A percentile compares a stretch with the other conserved stretches of the same genome.
Conservation (phyloP, 2,113 vertebrate species). For the Caloenas nicobarica region DNA sequence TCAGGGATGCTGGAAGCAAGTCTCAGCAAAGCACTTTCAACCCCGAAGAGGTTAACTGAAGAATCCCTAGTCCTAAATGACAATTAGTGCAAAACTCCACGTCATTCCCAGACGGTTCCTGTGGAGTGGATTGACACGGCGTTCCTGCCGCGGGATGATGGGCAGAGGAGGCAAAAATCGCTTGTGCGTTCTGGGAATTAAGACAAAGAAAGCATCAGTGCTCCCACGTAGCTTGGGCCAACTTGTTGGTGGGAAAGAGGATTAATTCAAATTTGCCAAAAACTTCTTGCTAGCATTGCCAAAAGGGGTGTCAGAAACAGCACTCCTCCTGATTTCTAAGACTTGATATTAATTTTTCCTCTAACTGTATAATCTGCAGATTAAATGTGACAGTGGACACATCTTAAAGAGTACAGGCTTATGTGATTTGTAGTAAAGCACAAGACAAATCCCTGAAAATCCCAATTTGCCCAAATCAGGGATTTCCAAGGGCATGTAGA, state of each 20-base stretch:
- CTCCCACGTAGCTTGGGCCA: neutral
- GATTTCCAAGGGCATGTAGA: neutral
- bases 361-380: neutral
- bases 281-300: neutral
- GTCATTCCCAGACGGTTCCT: neutral
- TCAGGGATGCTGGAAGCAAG: neutral
- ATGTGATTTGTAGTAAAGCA: neutral
- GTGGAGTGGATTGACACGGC: neutral
- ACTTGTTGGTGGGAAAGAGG: neutral
- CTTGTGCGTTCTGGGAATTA: neutral
- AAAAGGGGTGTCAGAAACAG: neutral
- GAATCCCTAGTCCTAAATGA: neutral
- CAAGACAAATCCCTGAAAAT: neutral
- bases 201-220: neutral
- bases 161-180: neutral
- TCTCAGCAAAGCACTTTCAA: neutral
- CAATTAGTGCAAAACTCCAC: neutral
- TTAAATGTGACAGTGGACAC: neutral
- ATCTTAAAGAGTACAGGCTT: accelerated
- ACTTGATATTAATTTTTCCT: neutral
- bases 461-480: neutral
- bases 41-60: neutral
- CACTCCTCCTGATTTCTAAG: neutral
- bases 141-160: neutral
- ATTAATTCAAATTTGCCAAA: neutral